A percentile compares a stretch with the other conserved stretches of the same genome.
phyloP scores from a whole-genome alignment of 2,113 vertebrate species.

The Oriolus oriolus region DNA sequence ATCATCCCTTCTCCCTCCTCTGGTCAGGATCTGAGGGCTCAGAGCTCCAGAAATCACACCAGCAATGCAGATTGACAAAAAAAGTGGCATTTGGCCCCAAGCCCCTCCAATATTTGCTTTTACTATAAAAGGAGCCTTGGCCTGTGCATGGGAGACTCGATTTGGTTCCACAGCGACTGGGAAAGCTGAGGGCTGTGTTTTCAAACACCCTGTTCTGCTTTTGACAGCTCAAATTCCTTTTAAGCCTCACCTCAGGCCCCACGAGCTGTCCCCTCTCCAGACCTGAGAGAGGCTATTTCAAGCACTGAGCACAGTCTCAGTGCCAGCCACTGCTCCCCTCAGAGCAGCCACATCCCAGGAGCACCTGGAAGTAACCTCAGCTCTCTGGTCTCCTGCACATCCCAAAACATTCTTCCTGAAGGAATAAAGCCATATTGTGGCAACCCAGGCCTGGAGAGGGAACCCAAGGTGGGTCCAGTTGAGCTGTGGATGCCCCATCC shows the following conservation, averaged over 20 bases:
- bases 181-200: not conserved
- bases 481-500: not conserved
- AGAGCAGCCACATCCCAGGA: constrained; percentile 68
- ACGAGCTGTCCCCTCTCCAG: not conserved
- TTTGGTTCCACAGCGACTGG: not conserved
- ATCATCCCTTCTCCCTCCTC: rapidly evolving
- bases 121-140: constrained; percentile 34
- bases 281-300: not conserved
- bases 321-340: constrained; percentile 66
- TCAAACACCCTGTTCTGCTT: not conserved
- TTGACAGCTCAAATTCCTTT: not conserved
- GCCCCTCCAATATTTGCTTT: constrained; percentile 13
- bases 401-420: constrained; percentile 59
- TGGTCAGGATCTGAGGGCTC: not conserved
- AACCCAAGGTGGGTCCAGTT: rapidly evolving
- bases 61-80: not conserved
- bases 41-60: not conserved
- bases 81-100: not conserved
- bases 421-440: not conserved
- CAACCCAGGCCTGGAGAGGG: not conserved
- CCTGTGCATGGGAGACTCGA: not conserved
- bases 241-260: not conserved
- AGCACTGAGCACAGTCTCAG: not conserved
- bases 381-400: constrained; percentile 54
- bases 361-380: constrained; percentile 60